These are phyloP conservation scores for Adela reaumurella DNA, from an alignment of 2,888 invertebrate species.

Conservation along the genomic window DNA sequence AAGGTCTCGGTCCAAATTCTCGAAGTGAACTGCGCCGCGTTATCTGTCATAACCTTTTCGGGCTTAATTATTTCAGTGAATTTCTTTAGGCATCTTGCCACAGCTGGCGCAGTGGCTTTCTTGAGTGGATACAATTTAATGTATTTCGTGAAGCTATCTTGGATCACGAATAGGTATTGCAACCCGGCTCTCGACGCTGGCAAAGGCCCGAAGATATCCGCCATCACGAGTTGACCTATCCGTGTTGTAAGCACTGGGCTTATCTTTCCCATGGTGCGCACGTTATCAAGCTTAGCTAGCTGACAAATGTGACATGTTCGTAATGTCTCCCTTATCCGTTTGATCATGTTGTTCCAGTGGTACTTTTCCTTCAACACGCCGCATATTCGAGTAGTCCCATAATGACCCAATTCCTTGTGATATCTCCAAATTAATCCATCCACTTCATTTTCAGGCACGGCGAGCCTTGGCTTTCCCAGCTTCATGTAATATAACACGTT, in stretches of 20 bases:
- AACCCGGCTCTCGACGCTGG: background rate
- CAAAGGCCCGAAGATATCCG: background rate
- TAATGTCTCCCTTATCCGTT: conserved; percentile 1
- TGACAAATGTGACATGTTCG: conserved; percentile 7
- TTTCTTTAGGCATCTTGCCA: background rate
- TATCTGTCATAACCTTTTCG: background rate
- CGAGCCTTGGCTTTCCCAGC: no score
- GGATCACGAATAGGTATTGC: background rate
- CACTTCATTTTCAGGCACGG: no score
- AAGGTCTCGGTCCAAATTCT: background rate
- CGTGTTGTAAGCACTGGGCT: background rate
- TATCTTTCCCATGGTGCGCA: conserved; percentile 3
- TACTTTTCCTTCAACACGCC: conserved; percentile 1
- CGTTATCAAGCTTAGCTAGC: conserved; percentile 4
- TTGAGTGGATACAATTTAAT: background rate
- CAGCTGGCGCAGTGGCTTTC: background rate
- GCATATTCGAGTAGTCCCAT: conserved; percentile 4
- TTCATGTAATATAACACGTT: no score
- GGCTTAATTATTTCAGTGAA: background rate
- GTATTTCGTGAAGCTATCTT: background rate
- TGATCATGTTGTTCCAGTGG: conserved; percentile 1
- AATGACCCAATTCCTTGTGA: conserved; percentile 7
- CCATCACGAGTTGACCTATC: background rate
- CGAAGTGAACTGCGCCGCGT: background rate
- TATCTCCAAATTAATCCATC: background rate